Percentiles rank a stretch among this genome's conserved stretches.
These are phyloP conservation scores for Ochotona princeps DNA, from an alignment of 2,113 vertebrate genomes.

Conservation along the genomic window DNA sequence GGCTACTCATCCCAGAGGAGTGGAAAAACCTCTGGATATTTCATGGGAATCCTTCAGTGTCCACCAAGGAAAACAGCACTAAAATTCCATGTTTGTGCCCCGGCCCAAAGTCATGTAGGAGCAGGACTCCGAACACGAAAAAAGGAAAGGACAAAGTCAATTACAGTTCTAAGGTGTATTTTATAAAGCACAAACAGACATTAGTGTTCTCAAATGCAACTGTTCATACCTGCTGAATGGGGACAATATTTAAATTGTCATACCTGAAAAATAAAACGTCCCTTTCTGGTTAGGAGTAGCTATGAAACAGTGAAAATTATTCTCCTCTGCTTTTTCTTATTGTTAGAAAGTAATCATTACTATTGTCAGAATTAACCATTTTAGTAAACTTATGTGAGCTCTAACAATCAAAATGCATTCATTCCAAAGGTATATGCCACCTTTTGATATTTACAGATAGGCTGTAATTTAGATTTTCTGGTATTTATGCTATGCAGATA, in stretches of 20 bases:
- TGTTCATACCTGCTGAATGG: conserved; percentile 61
- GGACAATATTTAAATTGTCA: conserved; percentile 72
- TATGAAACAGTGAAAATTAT: conserved; percentile 49
- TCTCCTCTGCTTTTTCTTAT: conserved; percentile 59
- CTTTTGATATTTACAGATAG: conserved; percentile 59
- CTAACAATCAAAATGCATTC: conserved; percentile 47
- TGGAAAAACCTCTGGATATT: conserved; percentile 54
- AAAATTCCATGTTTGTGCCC: conserved; percentile 44
- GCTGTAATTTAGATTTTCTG: conserved; percentile 28
- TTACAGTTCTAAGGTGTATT: conserved; percentile 62
- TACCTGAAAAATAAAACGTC: conserved; percentile 56
- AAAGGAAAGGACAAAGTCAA: conserved; percentile 57
- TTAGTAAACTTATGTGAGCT: conserved; percentile 42
- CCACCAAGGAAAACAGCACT: conserved; percentile 62
- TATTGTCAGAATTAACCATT: conserved; percentile 57
- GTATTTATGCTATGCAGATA: conserved; percentile 36
- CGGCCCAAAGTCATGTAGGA: conserved; percentile 25
- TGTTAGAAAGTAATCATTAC: conserved; percentile 32
- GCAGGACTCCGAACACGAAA: neutral
- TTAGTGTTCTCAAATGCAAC: conserved; percentile 64
- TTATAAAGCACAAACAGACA: conserved; percentile 57
- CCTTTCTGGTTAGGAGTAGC: conserved; percentile 40
- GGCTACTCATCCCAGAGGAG: conserved; percentile 42
- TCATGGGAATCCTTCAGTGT: conserved; percentile 61
- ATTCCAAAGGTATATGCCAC: conserved; percentile 56